Conservation (phyloP, 2,888 invertebrate species). For the Sinelater perroti region DNA sequence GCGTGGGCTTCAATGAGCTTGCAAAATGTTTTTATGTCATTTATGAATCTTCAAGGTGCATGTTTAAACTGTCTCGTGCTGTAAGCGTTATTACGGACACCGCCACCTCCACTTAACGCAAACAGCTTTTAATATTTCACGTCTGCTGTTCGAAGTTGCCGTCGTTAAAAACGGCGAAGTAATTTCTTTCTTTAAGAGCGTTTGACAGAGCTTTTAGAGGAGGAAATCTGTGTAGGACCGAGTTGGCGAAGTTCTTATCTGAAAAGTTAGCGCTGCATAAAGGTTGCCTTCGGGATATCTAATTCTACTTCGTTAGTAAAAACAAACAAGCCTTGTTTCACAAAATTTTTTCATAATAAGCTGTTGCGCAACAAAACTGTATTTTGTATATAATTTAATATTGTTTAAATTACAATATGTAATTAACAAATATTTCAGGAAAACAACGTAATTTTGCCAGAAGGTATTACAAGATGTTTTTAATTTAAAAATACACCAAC, state of each 20-base stretch:
- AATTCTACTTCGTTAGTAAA: constrained; percentile 15
- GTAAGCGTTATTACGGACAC: background rate
- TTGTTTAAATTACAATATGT: no score
- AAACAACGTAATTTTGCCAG: no score
- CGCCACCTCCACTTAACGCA: background rate
- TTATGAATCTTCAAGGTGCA: no score
- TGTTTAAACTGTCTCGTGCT: no score
- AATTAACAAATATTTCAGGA: no score
- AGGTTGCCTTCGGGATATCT: constrained; percentile 14
- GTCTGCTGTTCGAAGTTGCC: constrained; percentile 3
- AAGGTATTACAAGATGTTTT: no score
- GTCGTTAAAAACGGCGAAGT: constrained; percentile 10
- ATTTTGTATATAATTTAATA: no score
- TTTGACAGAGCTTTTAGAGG: constrained; percentile 20
- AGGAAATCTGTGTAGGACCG: constrained; percentile 16
- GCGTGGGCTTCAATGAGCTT: no score
- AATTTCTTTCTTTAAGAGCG: constrained; percentile 19
- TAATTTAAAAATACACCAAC: no score
- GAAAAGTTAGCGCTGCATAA: constrained; percentile 22
- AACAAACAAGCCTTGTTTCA: constrained; percentile 9
- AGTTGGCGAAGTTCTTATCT: constrained; percentile 22
- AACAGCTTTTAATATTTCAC: constrained; percentile 5
- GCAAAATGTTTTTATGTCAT: no score
- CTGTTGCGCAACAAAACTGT: background rate
- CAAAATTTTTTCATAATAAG: constrained; percentile 3